Evolutionary conservation across 2,113 vertebrate genomes (phyloP).

Genomic region (Perca fluviatilis): DNA sequence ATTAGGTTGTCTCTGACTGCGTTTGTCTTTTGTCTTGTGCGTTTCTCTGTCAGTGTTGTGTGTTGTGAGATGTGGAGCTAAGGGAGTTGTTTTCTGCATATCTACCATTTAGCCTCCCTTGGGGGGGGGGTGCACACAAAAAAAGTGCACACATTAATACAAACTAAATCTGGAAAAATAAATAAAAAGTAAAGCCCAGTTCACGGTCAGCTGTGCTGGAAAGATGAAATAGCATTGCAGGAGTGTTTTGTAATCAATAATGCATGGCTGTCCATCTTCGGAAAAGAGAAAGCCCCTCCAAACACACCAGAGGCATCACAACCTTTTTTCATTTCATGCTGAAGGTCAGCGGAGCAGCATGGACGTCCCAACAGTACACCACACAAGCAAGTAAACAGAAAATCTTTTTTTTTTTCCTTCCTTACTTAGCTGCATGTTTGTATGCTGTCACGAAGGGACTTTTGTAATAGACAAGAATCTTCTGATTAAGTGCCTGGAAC

Average conservation of each 20-base stretch:
- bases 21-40: slow-evolving; percentile 65
- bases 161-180: slow-evolving; percentile 37
- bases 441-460: not conserved
- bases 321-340: slow-evolving; percentile 78
- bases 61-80: slow-evolving; percentile 54
- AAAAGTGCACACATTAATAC: slow-evolving; percentile 22
- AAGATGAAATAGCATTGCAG: slow-evolving; percentile 79
- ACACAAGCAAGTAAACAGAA: slow-evolving; percentile 41
- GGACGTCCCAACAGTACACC: slow-evolving; percentile 59
- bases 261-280: slow-evolving; percentile 82
- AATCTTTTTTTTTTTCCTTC: not conserved
- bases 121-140: no score
- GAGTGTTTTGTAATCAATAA: slow-evolving; percentile 85
- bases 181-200: slow-evolving; percentile 53
- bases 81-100: slow-evolving; percentile 63
- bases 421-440: not conserved
- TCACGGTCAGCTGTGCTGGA: slow-evolving; percentile 60
- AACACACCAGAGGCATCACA: slow-evolving; percentile 80
- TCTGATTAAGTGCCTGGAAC: slow-evolving; percentile 3
- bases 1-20: slow-evolving; percentile 40
- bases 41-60: slow-evolving; percentile 37
- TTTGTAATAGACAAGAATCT: not conserved
- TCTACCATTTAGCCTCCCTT: slow-evolving; percentile 60
- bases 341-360: slow-evolving; percentile 77
- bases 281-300: slow-evolving; percentile 77